Conservation (phyloP, 2,113 vertebrate genomes). For the Dromaius novaehollandiae region DNA sequence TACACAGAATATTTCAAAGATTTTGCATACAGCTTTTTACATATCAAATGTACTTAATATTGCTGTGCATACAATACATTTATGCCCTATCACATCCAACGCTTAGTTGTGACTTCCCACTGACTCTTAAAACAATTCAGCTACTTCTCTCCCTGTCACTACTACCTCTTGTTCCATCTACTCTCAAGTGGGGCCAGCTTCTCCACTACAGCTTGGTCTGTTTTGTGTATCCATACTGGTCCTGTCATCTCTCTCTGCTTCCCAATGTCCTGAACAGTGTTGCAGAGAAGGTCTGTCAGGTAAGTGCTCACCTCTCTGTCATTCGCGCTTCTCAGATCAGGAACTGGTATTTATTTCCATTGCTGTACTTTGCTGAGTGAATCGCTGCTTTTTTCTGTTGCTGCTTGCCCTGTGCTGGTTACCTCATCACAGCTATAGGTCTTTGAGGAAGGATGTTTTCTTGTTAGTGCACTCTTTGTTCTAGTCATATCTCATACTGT, state of each 20-base stretch:
- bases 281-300: not conserved
- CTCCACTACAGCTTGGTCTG: not conserved
- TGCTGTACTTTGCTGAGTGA: not conserved
- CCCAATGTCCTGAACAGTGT: not conserved
- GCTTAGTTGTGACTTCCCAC: conserved; percentile 19
- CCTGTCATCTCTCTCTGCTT: not conserved
- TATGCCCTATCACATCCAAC: conserved; percentile 14
- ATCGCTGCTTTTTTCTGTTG: not conserved
- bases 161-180: not conserved
- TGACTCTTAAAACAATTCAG: not conserved
- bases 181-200: not conserved
- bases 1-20: conserved; percentile 27
- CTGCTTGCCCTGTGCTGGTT: not conserved
- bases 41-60: conserved; percentile 36
- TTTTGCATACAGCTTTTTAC: conserved; percentile 44
- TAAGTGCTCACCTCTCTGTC: not conserved
- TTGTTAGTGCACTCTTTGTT: not conserved
- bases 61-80: conserved; percentile 25
- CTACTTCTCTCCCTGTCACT: not conserved
- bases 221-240: not conserved
- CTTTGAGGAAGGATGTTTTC: not conserved
- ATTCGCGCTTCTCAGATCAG: not conserved
- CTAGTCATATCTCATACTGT: not conserved
- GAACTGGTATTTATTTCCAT: not conserved
- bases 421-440: not conserved